These are phyloP conservation scores for Neosilurus hyrtlii DNA, from an alignment of 2,797 vertebrate species.

Conservation along the genomic window DNA sequence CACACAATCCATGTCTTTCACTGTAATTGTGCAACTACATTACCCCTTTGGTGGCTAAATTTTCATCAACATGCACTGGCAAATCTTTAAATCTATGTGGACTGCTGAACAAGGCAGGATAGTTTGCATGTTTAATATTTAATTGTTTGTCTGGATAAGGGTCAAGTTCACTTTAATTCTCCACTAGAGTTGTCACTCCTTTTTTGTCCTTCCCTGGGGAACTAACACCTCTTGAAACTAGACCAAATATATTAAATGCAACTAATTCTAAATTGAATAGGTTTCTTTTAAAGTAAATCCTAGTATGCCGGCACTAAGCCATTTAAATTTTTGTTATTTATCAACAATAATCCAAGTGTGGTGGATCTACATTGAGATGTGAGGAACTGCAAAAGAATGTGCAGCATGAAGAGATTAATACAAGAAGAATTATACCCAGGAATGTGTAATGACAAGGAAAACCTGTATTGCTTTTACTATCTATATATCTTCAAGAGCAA, in stretches of 20 bases:
- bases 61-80: slow-evolving; percentile 6
- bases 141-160: neutral
- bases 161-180: slow-evolving; percentile 30
- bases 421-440: slow-evolving; percentile 5
- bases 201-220: slow-evolving; percentile 28
- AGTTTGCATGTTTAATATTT: neutral
- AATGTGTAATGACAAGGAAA: slow-evolving; percentile 4
- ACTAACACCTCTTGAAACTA: slow-evolving; percentile 36
- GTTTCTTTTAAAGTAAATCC: slow-evolving; percentile 39
- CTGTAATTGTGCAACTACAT: slow-evolving; percentile 18
- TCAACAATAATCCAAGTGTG: slow-evolving; percentile 35
- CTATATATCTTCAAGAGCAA: slow-evolving; percentile 25
- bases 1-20: neutral
- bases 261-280: slow-evolving; percentile 37
- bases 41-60: neutral
- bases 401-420: neutral
- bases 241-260: slow-evolving; percentile 50
- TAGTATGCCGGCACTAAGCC: slow-evolving; percentile 32
- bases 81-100: neutral
- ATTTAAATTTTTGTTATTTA: slow-evolving; percentile 25
- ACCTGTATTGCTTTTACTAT: neutral
- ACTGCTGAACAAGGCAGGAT: neutral
- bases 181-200: slow-evolving; percentile 29
- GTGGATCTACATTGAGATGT: slow-evolving; percentile 4
- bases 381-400: slow-evolving; percentile 2